Evolutionary conservation across 2,888 invertebrate genomes (phyloP).

Genomic region (Aphidius colemani): DNA sequence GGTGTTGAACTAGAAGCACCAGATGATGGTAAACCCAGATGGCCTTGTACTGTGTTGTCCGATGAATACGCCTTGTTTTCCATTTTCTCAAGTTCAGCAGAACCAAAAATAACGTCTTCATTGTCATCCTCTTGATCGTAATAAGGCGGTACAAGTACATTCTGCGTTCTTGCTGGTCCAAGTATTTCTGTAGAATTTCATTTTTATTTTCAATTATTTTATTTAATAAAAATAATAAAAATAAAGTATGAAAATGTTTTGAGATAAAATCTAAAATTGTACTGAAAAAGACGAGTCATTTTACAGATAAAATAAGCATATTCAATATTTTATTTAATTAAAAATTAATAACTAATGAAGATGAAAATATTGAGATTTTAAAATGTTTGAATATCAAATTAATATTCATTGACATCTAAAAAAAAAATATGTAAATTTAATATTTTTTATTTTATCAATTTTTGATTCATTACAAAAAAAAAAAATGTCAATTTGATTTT

Average conservation of each 20-base stretch:
- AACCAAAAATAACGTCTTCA: slow-evolving; percentile 61
- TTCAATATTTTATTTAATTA: background rate
- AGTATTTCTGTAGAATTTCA: slow-evolving; percentile 69
- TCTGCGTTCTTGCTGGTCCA: slow-evolving; percentile 65
- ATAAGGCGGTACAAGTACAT: slow-evolving; percentile 61
- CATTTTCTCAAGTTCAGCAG: slow-evolving; percentile 46
- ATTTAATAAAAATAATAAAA: slow-evolving; percentile 1
- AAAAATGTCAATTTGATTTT: too few relatives aligned
- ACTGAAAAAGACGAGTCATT: too few relatives aligned
- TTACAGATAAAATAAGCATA: too few relatives aligned
- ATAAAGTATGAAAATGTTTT: too few relatives aligned
- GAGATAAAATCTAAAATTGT: too few relatives aligned
- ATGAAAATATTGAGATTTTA: background rate
- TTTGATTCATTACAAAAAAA: too few relatives aligned
- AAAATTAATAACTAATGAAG: background rate
- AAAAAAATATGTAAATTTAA: too few relatives aligned
- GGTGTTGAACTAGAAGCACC: slow-evolving; percentile 40
- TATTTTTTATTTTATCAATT: too few relatives aligned
- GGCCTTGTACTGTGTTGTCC: slow-evolving; percentile 53
- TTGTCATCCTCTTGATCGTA: slow-evolving; percentile 74
- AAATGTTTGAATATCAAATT: background rate
- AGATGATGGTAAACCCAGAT: slow-evolving; percentile 43
- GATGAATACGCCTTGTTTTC: slow-evolving; percentile 47
- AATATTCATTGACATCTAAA: background rate
- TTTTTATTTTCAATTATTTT: slow-evolving; percentile 3